Base-by-base conservation (phyloP, 2,113 vertebrate genomes). In the Lycaon pictus region DNA sequence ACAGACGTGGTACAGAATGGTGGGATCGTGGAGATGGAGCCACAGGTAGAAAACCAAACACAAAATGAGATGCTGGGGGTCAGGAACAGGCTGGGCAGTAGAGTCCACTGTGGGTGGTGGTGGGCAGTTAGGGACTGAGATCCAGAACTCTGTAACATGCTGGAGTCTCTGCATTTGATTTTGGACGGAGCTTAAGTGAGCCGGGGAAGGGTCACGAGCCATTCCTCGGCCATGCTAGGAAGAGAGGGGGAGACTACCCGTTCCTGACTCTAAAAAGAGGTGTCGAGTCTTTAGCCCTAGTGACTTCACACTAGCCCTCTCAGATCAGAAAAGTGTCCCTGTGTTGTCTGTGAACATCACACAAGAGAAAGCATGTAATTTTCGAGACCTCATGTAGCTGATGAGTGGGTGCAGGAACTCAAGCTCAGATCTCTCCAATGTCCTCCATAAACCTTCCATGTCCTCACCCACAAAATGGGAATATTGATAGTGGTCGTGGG, bases 61-160 rank as follows among this genome's bases (percentile, higher is more conserved):
- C 29, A 76, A 94, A 29, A 13, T 97, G n/a, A 87, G 96, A 51
- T 6, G 12, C 16, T 19, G 55, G 32, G 35, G 19, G 2, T 69
- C n/a, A 51, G 48, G 8, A 55, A 13, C 60, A 16, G 77, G n/a
- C 1, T 22, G 37, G 58, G 17, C 62, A 60, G 29, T 2, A n/a
- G 51, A 55, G 17, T 55, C 83, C 23, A 17, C 20, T 1, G 0
- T 2, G 63, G 27, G 20, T 35, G 0, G 0, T 12, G 12, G 8
- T 4, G 43, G 69, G 37, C 2, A 6, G 29, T 11, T 11, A 13
- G 55, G 48, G 19, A 9, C 29, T 27, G n/a, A 10, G 32, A 6
- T 22, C 12, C 25, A 12, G 77, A 65, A 35, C 11, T 5, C 77
- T 37, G 4, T 19, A 82, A 58, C 8, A 55, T 25, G 35, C 16